phyloP scores from a whole-genome alignment of 2,113 vertebrate genomes.

The Vimba vimba region DNA sequence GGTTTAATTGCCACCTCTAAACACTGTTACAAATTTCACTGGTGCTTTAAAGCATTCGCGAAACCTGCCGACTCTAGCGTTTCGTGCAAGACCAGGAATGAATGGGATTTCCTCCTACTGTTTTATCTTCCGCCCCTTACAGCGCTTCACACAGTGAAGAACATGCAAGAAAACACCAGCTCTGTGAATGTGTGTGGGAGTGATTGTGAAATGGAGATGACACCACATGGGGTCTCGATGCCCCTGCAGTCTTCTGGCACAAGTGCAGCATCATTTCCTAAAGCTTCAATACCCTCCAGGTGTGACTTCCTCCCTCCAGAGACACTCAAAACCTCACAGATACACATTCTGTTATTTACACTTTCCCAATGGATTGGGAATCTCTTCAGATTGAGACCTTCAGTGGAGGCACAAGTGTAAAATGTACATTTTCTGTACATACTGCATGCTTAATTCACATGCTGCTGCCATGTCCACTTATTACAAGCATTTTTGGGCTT shows the following conservation, averaged over 20 bases:
- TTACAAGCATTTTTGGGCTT: too few species aligned
- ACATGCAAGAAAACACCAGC: conserved; percentile 24
- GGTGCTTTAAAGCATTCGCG: neutral
- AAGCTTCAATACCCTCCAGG: neutral
- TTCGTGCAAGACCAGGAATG: neutral
- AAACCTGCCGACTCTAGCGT: neutral
- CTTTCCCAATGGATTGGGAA: neutral
- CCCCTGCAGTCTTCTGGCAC: conserved; percentile 16
- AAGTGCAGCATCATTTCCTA: conserved; percentile 34
- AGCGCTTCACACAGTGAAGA: neutral
- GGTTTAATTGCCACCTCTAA: conserved; percentile 14
- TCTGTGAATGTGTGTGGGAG: conserved; percentile 12
- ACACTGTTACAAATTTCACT: conserved; percentile 2
- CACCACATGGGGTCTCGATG: conserved; percentile 22
- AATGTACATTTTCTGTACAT: too few species aligned
- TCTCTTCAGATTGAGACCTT: neutral
- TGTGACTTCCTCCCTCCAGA: conserved; percentile 6
- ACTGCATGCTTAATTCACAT: too few species aligned
- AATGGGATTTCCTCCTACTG: conserved; percentile 10
- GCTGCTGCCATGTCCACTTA: too few species aligned
- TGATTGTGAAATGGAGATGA: conserved; percentile 3
- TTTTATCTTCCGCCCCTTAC: conserved; percentile 19
- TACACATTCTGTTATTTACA: neutral
- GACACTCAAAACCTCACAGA: conserved; percentile 1
- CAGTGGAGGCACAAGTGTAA: neutral